Evolutionary conservation across 2,113 vertebrate species (phyloP), one percentile per base, ranked within the genome.

Genomic region (Cairina moschata): DNA sequence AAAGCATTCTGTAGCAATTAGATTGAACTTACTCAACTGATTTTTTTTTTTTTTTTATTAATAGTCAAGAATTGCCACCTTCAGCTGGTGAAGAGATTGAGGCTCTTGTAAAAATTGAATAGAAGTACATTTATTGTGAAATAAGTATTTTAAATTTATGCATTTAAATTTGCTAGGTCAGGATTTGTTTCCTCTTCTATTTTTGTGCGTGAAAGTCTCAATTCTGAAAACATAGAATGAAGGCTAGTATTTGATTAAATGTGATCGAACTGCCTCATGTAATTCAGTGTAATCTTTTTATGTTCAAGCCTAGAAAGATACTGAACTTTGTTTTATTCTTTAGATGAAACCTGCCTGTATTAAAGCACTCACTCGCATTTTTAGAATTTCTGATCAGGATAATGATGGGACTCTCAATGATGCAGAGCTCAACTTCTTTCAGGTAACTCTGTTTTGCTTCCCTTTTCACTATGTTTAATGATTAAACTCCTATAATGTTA

Each of bases 321-420:
- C 67, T 94, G 69, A 96, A 81, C 12, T 81, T 36, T 42, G 40
- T 94, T 65, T 97, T 74, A 56, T 83, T 96, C 95, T 94, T 8
- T 96, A 99, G 99, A 98, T 99, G 98, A 99, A 99, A 93, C 97
- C 99, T 60, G 98, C 99, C 54, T 99, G 99, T 95, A 98, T 99
- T 86, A 99, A 99, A 98, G 98, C 99, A 71, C 98, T 99, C 86
- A 99, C 99, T 76, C 98, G 99, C 89, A 99, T 99, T 97, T 99
- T 99, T 96, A 99, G 99, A 97, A 99, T 99, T 97, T 99, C 99
- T 29, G 99, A 99, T 97, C 98, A 99, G 95, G 99, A 99, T 98
- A 99, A 99, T 28, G 99, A 99, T 46, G 99, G 99, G 34, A 98
- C 99, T 77, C 98, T 99, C n/a, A 99, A 99, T 26, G 99, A 99